Evolutionary conservation across 1,140 invertebrate genomes (phyloP).

Genomic region (Trichonephila clavipes): DNA sequence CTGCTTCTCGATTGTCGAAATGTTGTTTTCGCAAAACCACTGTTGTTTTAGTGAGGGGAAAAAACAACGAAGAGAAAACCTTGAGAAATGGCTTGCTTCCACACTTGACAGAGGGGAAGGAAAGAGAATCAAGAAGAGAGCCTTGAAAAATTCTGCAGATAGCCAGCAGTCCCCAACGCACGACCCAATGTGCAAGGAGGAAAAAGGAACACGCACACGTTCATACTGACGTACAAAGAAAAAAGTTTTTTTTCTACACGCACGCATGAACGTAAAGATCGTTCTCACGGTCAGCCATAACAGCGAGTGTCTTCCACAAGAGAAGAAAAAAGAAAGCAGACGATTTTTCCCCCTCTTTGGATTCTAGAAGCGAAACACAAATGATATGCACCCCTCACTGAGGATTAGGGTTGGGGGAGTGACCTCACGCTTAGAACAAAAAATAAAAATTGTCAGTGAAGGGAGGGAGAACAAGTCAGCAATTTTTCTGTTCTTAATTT

Average conservation of each 20-base stretch:
- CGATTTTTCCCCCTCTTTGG: slow-evolving; percentile 8
- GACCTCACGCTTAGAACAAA: neutral
- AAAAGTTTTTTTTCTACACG: slow-evolving; percentile 36
- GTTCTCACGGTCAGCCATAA: slow-evolving; percentile 56
- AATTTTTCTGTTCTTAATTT: neutral
- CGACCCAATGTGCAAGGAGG: slow-evolving; percentile 7
- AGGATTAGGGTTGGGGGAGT: slow-evolving; percentile 34
- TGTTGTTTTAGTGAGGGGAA: neutral
- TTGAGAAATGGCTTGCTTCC: neutral
- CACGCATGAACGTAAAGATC: slow-evolving; percentile 68
- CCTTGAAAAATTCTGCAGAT: slow-evolving; percentile 12
- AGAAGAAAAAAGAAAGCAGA: slow-evolving; percentile 2
- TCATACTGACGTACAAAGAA: slow-evolving; percentile 50
- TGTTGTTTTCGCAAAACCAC: too few species aligned
- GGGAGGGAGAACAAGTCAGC: neutral
- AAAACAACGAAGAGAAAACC: neutral
- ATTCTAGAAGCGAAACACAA: slow-evolving; percentile 10
- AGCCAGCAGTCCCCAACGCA: slow-evolving; percentile 13
- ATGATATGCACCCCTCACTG: slow-evolving; percentile 56
- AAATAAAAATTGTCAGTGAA: neutral
- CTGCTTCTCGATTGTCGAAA: too few species aligned
- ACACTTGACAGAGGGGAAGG: neutral
- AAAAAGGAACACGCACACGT: slow-evolving; percentile 47
- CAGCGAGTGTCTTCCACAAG: neutral
- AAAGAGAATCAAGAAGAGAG: neutral